Evolutionary conservation across 2,113 vertebrate genomes (phyloP).

Genomic region (Orthochromis malagaraziensis): DNA sequence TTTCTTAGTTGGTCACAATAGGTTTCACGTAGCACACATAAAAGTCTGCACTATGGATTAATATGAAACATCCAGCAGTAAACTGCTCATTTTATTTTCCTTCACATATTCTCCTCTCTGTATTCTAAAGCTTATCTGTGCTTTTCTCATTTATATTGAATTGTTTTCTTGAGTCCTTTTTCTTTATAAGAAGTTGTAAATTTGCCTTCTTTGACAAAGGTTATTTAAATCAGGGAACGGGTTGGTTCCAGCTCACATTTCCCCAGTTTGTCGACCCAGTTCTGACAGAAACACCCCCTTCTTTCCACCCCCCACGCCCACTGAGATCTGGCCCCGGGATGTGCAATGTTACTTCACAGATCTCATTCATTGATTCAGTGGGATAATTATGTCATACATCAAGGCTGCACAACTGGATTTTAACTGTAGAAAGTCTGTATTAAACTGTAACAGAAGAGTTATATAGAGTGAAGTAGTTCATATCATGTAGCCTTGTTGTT

Average conservation of each 20-base stretch:
- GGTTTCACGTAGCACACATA: background rate
- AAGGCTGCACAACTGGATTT: background rate
- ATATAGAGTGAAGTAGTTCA: background rate
- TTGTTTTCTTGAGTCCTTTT: conserved; percentile 52
- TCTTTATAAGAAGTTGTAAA: conserved; percentile 71
- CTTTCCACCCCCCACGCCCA: background rate
- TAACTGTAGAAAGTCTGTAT: background rate
- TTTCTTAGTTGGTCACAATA: background rate
- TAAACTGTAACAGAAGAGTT: background rate
- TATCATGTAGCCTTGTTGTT: background rate
- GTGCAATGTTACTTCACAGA: conserved; percentile 52
- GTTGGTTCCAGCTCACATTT: conserved; percentile 61
- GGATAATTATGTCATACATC: background rate
- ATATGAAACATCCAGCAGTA: conserved; percentile 1
- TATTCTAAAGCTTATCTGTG: background rate
- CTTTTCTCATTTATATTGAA: conserved; percentile 26
- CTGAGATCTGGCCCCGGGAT: conserved; percentile 34
- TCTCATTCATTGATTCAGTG: conserved; percentile 6
- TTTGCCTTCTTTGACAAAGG: conserved; percentile 68
- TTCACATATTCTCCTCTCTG: background rate
- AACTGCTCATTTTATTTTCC: background rate
- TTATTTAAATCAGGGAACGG: conserved; percentile 67
- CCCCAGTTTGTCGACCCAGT: conserved; percentile 35
- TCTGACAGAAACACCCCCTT: conserved; percentile 18
- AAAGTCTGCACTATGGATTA: background rate